Evolutionary conservation across 2,888 invertebrate genomes (phyloP), one percentile per base, ranked within the genome.

Genomic region (Pogonocherus hispidulus): DNA sequence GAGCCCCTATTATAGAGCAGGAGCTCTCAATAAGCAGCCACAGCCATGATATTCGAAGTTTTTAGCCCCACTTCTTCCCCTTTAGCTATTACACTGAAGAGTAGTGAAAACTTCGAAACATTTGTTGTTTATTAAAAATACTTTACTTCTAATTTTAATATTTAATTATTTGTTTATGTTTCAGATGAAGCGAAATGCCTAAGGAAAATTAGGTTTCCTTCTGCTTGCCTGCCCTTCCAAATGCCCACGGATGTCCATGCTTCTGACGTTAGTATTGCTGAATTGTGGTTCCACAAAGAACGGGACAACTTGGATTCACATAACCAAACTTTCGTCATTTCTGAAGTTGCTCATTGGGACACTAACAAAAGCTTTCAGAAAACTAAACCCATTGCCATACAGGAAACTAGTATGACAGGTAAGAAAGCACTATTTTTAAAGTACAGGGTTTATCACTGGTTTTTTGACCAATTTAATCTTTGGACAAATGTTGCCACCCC

Each of bases 201-300:
- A 66, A 84, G 84, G 69, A 84, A 83, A 71, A 79, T 88, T 84
- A 78, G 85, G 85, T 83, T 90, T 76, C 91, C 92, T 0, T 91
- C 92, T 60, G 91, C 91, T 57, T 94, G 94, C 76, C 90, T 94
- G 67, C 91, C 92, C 71, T 94, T 94, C 79, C 91, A 92, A 85
- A 87, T 94, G 76, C 93, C 94, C 0, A 90, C 90, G 8, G 93
- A 94, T 75, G 89, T 94, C 57, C 90, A 92, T 73, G 90, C 91
- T 0, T 91, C 91, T 51, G 93, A 92, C 80, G 92, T 94, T 6
- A 92, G 91, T 44, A 91, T 90, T 0, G 94, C 94, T 0, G 93
- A 94, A 75, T 86, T 95, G 22, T 94, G 94, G 94, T 90, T 94
- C 65, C 93, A 93, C 83, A 94, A 94, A 87, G 89, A 90, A 73